Evolutionary conservation across 2,797 vertebrate genomes (phyloP), one percentile per base, ranked within the genome.

Genomic region (Cyclura pinguis): DNA sequence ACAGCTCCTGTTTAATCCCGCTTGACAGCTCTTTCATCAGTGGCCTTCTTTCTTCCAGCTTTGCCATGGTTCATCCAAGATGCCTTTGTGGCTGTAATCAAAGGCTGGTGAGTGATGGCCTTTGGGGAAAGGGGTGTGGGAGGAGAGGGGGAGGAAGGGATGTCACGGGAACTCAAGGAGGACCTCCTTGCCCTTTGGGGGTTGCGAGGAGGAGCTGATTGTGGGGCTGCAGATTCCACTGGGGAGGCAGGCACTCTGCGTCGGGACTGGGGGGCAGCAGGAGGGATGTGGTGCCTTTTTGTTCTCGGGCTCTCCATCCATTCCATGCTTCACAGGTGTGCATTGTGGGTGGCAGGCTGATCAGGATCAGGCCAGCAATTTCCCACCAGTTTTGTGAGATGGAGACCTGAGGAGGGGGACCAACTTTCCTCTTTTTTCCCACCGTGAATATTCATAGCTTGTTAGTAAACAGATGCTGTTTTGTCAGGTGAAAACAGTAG

Each of bases 21-120:
- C 94, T 95, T 96, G 96, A 96, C 96, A 96, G 96, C 94, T 96
- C 96, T 96, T 96, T 96, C 95, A 96, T 96, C 96, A 94, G 95
- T 93, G 92, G 92, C 92, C 95, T 94, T 91, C 94, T 92, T 95
- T 92, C 90, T 92, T 96, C 91, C 93, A 94, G 93, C 94, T 94
- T 93, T 67, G 88, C 95, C 20, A 0, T 94, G 92, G 90, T 85
- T 96, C 93, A 90, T 96, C 94, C 96, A 96, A 96, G 95, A 91
- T 91, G 93, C 87, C 94, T 96, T 96, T 96, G 96, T 96, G 95
- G 94, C 74, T 0, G 0, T 96, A 96, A 96, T 96, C 96, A 96
- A 96, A 96, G 95, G 94, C 91, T 95, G 96, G 92, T 96, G 96
- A 96, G 95, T 96, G 96, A 96, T 94, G 95, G 91, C 91, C 82